Percentiles rank a stretch among this genome's conserved stretches.
These are phyloP conservation scores for Pecten maximus DNA, from an alignment of 2,888 invertebrate species.

Conservation along the genomic window DNA sequence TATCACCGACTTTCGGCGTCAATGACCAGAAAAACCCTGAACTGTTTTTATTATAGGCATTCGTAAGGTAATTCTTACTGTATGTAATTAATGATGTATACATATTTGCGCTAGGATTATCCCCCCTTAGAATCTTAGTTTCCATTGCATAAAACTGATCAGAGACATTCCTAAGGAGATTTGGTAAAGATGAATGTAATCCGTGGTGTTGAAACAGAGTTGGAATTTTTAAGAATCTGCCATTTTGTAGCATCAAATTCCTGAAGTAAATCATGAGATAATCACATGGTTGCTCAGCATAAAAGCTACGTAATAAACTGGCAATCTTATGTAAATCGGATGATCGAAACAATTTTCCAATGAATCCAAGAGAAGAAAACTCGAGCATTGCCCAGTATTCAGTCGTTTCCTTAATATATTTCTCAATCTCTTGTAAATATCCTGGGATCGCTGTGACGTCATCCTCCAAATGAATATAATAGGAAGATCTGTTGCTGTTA, in stretches of 20 bases:
- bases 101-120: constrained; percentile 79
- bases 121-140: constrained; percentile 42
- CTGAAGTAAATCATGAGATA: constrained; percentile 55
- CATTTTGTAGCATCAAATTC: constrained; percentile 56
- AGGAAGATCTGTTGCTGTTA: constrained; percentile 70
- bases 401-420: constrained; percentile 72
- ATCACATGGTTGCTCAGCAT: constrained; percentile 62
- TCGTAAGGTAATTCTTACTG: constrained; percentile 71
- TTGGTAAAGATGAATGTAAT: constrained; percentile 52
- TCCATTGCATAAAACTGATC: constrained; percentile 46
- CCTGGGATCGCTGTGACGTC: constrained; percentile 77
- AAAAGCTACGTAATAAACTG: constrained; percentile 75
- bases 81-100: constrained; percentile 58
- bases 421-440: constrained; percentile 77
- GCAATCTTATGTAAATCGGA: constrained; percentile 57
- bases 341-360: constrained; percentile 61
- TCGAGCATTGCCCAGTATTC: constrained; percentile 56
- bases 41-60: constrained; percentile 71
- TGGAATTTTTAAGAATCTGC: constrained; percentile 49
- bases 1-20: constrained; percentile 51
- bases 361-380: constrained; percentile 61
- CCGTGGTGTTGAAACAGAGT: constrained; percentile 60
- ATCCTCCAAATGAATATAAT: constrained; percentile 81
- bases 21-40: constrained; percentile 54
- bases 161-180: constrained; percentile 56